Conservation (phyloP, 2,113 vertebrate genomes). For the Oenanthe oenanthe region DNA sequence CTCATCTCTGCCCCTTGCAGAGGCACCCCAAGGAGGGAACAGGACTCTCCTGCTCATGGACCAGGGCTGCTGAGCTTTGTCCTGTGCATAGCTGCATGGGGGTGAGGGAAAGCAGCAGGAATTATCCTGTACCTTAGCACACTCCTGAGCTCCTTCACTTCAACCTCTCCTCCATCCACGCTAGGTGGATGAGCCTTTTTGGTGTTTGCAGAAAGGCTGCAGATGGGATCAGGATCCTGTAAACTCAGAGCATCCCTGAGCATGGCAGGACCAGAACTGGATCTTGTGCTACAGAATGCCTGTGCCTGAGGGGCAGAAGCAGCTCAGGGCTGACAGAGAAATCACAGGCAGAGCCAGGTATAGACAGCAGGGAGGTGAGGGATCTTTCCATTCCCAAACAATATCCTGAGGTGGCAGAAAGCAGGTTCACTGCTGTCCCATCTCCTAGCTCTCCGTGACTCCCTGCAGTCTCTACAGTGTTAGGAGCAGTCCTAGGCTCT, state of each 20-base stretch:
- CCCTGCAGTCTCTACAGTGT: background rate
- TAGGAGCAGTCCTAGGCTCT: background rate
- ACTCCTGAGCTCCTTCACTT: background rate
- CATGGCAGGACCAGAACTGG: rapidly evolving
- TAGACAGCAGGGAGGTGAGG: background rate
- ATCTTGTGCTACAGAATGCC: background rate
- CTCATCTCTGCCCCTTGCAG: background rate
- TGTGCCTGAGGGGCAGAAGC: background rate
- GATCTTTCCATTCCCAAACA: background rate
- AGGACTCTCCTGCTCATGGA: background rate
- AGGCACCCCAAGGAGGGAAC: background rate
- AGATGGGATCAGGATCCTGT: background rate
- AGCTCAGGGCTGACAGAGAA: background rate
- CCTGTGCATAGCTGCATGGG: rapidly evolving
- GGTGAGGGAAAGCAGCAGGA: background rate
- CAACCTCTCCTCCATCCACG: background rate
- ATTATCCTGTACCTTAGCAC: background rate
- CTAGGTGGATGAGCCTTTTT: rapidly evolving
- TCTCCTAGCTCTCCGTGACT: background rate
- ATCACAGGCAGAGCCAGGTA: rapidly evolving
- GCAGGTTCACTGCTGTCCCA: background rate
- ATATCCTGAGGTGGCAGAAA: background rate
- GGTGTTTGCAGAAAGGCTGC: background rate
- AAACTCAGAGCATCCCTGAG: background rate
- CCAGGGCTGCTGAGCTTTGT: background rate